These are phyloP conservation scores for Eucriotettix oculatus DNA, from an alignment of 2,888 invertebrate species.

Conservation along the genomic window DNA sequence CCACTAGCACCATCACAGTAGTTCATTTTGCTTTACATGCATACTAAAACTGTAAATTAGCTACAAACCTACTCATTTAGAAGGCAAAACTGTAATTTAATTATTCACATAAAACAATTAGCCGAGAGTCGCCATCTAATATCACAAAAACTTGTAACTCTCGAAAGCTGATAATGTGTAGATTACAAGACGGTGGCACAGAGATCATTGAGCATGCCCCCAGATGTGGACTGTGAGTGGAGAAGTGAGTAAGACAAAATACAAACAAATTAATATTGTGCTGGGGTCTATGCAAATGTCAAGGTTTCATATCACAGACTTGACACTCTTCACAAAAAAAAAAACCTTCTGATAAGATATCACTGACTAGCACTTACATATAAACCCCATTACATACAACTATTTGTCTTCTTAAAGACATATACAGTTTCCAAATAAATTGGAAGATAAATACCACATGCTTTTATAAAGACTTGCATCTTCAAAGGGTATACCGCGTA, in stretches of 20 bases:
- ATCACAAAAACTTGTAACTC: too few species aligned
- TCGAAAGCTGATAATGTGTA: too few species aligned
- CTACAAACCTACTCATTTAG: too few species aligned
- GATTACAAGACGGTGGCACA: too few species aligned
- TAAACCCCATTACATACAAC: not conserved
- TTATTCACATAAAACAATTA: too few species aligned
- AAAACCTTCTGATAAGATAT: not conserved
- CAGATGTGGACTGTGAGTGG: not conserved
- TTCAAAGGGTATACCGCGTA: conserved; percentile 1
- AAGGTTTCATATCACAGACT: conserved; percentile 10
- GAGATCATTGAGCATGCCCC: not conserved
- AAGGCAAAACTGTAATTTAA: too few species aligned
- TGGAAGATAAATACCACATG: not conserved
- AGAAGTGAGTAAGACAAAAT: not conserved
- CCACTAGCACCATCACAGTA: not conserved
- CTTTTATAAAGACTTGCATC: not conserved
- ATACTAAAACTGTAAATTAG: not conserved
- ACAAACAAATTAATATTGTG: not conserved
- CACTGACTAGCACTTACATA: conserved; percentile 9
- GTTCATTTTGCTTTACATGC: not conserved
- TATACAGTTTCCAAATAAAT: not conserved
- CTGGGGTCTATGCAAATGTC: not conserved
- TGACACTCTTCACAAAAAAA: conserved; percentile 1
- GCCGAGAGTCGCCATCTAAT: too few species aligned
- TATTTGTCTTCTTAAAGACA: not conserved